Base-by-base conservation (phyloP, 1,140 invertebrate species). In the Elysia chlorotica region DNA sequence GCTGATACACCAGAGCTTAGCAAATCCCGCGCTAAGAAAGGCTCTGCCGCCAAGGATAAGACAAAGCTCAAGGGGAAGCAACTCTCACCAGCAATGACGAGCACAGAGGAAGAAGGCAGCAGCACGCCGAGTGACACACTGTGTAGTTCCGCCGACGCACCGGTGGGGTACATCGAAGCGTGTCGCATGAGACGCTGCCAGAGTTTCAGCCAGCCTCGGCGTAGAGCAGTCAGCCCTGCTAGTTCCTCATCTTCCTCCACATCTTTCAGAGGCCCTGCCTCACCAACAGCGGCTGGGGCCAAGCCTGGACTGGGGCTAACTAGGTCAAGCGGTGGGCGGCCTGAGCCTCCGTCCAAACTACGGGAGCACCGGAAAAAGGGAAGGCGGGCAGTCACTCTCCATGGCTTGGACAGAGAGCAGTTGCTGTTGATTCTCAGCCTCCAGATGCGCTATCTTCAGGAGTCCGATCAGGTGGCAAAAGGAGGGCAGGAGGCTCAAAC, bases 381-480 rank as follows among this genome's bases (percentile, higher is more conserved):
- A 6, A 71, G 76, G 70, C 54, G 83, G 21, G 83, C 83, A 1
- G 81, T 82, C 57, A 84, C 83, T 21, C 74, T 84, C 4, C 79
- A 83, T 56, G 82, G 80, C 41, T 59, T 84, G 30, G 83, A 84
- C 65, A 76, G 79, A 33, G 78, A 83, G 54, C 81, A 83, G 71
- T 73, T 84, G 14, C 70, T 84, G 77, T 59, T 83, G 36, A 83
- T 84, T 53, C 71, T 84, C n/a, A 80, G 79, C 66, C 72, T 84
- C 30, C 83, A 83, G 63, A 82, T 81, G 78, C 63, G 81, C 53
- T 84, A 83, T 71, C 65, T 81, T 23, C 78, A 84, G 61, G 83
- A 84, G 74, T 78, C 76, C 28, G 69, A 76, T 14, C 71, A 65
- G 35, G 73, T 72, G 19, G 65, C 78, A 57, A 76, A 74, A 10